Percentiles rank a stretch among this genome's conserved stretches.
phyloP scores from a whole-genome alignment of 2,888 invertebrate species.

The Spilarctia lutea region DNA sequence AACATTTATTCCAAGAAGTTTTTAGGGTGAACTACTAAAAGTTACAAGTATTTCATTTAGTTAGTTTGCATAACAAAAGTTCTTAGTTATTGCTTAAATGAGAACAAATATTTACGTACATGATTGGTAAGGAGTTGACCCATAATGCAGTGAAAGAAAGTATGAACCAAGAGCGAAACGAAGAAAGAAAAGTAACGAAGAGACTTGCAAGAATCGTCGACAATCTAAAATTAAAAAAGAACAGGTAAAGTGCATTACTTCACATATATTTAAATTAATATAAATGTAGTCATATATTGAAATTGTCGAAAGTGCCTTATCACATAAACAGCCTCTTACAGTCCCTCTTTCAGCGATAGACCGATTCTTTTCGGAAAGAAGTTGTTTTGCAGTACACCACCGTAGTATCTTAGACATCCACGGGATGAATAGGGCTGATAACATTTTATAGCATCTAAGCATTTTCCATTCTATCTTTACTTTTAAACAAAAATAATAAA shows the following conservation, averaged over 20 bases:
- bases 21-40: neutral
- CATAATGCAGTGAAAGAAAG: constrained; percentile 71
- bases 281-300: neutral
- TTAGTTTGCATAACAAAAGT: neutral
- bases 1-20: neutral
- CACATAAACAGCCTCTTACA: no score
- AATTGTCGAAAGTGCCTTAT: neutral
- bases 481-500: neutral
- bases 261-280: neutral
- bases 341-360: no score
- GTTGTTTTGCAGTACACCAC: no score
- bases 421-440: no score
- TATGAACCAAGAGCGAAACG: constrained; percentile 67
- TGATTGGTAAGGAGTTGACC: constrained; percentile 77
- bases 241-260: neutral
- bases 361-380: no score
- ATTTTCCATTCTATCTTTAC: neutral
- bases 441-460: no score
- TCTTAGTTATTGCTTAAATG: neutral
- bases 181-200: constrained; percentile 77
- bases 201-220: constrained; percentile 68
- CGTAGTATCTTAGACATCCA: no score
- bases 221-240: constrained; percentile 64
- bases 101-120: constrained; percentile 56
- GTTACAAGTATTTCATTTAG: neutral